Evolutionary conservation across 2,113 vertebrate genomes (phyloP).

Genomic region (Todiramphus saurophagus): DNA sequence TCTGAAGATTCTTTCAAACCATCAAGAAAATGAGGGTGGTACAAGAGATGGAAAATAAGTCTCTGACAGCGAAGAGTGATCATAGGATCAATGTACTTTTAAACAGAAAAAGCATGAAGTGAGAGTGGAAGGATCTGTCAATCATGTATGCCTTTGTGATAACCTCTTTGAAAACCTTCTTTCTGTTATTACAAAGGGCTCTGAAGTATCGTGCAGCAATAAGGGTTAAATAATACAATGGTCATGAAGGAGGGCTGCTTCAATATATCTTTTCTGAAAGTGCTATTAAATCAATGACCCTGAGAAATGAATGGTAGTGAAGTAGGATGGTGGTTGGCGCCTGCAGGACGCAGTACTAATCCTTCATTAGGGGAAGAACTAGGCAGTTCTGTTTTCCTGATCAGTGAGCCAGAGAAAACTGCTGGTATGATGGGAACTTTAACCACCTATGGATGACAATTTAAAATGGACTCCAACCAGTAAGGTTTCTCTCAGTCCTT

Average conservation of each 20-base stretch:
- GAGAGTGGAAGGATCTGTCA: neutral
- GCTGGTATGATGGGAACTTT: neutral
- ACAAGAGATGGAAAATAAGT: neutral
- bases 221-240: neutral
- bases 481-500: neutral
- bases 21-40: neutral
- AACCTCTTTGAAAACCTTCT: neutral
- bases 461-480: neutral
- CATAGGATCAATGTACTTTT: neutral
- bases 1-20: neutral
- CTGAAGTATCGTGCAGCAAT: neutral
- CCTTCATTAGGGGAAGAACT: neutral
- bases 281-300: neutral
- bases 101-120: neutral
- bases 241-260: neutral
- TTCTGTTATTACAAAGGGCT: neutral
- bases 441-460: neutral
- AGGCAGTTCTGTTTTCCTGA: neutral
- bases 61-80: neutral
- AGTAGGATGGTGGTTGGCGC: neutral
- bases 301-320: neutral
- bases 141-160: neutral
- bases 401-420: neutral
- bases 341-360: neutral
- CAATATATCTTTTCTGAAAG: neutral